Evolutionary conservation across 2,797 vertebrate species (phyloP).

Genomic region (Acrossocheilus fasciatus): DNA sequence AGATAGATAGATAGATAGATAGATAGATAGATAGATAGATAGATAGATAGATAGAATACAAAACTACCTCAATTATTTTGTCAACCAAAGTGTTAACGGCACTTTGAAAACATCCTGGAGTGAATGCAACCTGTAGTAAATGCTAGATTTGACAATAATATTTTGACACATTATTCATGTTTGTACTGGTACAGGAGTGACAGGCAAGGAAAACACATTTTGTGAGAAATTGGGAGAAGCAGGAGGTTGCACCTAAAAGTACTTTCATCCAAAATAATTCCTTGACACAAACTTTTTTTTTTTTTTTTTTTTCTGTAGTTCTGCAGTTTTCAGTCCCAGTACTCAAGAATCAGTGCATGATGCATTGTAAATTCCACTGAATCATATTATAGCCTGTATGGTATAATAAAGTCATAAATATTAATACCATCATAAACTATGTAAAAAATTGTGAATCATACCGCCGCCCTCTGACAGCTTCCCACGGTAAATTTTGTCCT

Average conservation of each 20-base stretch:
- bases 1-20: too few relatives aligned
- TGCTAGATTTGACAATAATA: not conserved
- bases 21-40: too few relatives aligned
- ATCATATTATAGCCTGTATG: not conserved
- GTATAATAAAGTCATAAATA: conserved; percentile 5
- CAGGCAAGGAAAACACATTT: not conserved
- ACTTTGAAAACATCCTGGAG: not conserved
- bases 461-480: conserved; percentile 85
- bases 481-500: conserved; percentile 89
- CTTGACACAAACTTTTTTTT: not conserved
- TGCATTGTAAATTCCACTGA: not conserved
- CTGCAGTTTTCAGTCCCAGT: not conserved
- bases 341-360: not conserved
- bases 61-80: not conserved
- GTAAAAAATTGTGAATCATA: conserved; percentile 57
- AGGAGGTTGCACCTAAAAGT: not conserved
- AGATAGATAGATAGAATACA: too few relatives aligned
- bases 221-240: not conserved
- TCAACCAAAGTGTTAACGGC: not conserved
- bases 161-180: not conserved
- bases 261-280: not conserved
- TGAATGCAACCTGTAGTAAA: not conserved
- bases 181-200: not conserved
- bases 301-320: not conserved
- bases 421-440: not conserved